Percentiles rank a stretch among this genome's conserved stretches.
These are phyloP conservation scores for Neodiprion lecontei DNA, from an alignment of 1,140 invertebrate genomes.

Conservation along the genomic window DNA sequence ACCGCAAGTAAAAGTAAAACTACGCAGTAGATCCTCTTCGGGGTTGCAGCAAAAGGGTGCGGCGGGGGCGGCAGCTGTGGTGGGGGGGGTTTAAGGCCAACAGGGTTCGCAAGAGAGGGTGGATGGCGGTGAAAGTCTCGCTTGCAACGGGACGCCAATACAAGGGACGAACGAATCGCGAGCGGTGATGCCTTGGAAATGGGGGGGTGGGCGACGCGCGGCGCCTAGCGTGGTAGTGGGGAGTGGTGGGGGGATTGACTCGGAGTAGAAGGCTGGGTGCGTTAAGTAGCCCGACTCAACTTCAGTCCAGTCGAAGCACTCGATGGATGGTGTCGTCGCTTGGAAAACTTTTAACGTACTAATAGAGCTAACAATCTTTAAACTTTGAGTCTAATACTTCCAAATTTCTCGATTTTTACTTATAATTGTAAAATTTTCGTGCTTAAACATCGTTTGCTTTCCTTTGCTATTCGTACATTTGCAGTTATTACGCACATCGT, in stretches of 20 bases:
- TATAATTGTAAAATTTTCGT: too few species aligned
- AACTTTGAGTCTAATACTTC: too few species aligned
- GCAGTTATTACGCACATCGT: too few species aligned
- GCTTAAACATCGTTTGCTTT: too few species aligned
- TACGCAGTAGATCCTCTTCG: too few species aligned
- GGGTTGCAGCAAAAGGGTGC: neutral
- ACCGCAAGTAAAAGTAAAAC: too few species aligned
- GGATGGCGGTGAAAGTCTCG: too few species aligned
- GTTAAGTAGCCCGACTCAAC: conserved; percentile 16
- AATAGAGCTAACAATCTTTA: neutral
- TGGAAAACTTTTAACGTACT: neutral
- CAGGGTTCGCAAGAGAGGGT: conserved; percentile 4
- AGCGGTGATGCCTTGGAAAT: neutral
- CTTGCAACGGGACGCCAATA: neutral
- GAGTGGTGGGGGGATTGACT: conserved; percentile 8
- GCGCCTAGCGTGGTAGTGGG: neutral
- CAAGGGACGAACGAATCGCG: conserved; percentile 10
- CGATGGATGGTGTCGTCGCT: neutral
- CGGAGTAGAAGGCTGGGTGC: conserved; percentile 12
- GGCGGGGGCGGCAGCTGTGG: conserved; percentile 8
- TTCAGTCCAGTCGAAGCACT: conserved; percentile 16
- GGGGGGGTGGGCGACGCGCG: conserved; percentile 11
- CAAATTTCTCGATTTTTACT: too few species aligned
- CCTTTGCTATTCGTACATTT: too few species aligned
- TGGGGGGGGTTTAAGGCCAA: conserved; percentile 31